Percentiles rank a stretch among this genome's conserved stretches.
Evolutionary conservation across 2,888 invertebrate species (phyloP).

Genomic region (Sesia bembeciformis): DNA sequence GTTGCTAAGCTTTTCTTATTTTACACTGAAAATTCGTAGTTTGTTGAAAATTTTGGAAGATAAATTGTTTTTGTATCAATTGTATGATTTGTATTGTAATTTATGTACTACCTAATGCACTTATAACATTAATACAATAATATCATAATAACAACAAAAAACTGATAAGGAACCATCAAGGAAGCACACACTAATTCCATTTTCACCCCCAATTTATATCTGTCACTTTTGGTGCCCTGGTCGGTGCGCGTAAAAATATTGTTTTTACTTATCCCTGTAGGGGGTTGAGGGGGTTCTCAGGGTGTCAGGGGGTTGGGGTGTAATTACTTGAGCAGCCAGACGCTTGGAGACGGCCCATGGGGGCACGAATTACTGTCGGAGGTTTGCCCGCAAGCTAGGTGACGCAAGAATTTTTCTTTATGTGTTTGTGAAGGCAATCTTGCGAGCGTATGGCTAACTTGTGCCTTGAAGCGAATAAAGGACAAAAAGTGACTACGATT

Average conservation of each 20-base stretch:
- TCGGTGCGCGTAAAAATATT: conserved; percentile 67
- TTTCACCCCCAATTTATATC: conserved; percentile 65
- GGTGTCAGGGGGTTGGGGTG: conserved; percentile 33
- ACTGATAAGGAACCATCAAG: conserved; percentile 25
- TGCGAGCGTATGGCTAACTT: too few relatives aligned
- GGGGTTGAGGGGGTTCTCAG: conserved; percentile 17
- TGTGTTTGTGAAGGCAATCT: too few relatives aligned
- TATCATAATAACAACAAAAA: conserved; percentile 26
- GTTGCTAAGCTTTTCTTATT: too few relatives aligned
- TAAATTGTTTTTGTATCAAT: too few relatives aligned
- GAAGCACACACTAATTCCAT: conserved; percentile 59
- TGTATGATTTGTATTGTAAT: too few relatives aligned
- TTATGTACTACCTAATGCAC: too few relatives aligned
- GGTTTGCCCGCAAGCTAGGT: conserved; percentile 38
- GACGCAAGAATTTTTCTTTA: conserved; percentile 19
- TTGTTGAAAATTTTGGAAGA: too few relatives aligned
- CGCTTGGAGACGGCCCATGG: conserved; percentile 40
- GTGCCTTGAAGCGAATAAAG: too few relatives aligned
- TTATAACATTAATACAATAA: not conserved
- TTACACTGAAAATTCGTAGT: too few relatives aligned
- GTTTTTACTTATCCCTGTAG: conserved; percentile 67
- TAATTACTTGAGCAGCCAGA: conserved; percentile 69
- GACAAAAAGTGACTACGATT: too few relatives aligned
- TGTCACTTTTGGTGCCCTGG: conserved; percentile 64
- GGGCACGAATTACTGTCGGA: conserved; percentile 48